Base-by-base conservation (phyloP, 2,888 invertebrate species). In the Nemoura dubitans region DNA sequence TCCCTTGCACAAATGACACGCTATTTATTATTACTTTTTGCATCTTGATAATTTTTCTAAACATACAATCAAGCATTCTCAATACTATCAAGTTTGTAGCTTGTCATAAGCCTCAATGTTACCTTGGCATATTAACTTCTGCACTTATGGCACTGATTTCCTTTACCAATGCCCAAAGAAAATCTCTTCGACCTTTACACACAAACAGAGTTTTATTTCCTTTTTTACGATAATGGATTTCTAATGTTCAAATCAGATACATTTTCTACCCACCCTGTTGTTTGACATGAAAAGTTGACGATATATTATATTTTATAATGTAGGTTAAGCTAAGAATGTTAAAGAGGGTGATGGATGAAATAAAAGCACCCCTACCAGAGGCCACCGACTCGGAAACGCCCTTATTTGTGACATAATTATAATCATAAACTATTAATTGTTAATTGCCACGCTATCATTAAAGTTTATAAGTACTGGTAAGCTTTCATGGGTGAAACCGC, bases 221-320 rank as follows among this genome's bases (percentile, higher is more conserved):
- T 59, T 59, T 59, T 59, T 59, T 59, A 59, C 59, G 59, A 59
- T 59, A 59, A 59, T 59, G 59, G 59, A 59, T 59, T 59, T 59
- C 59, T 59, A 59, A 59, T 59, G 59, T 59, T 59, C 59, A 59
- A 59, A 59, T 59, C 59, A 59, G 59, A 59, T 59, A 59, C 59
- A 59, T 7, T 2, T 21, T 59, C 59, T 59, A 59, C 59, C 59
- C 59, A 59, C 59, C 59, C 59, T 59, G 14, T 59, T 59, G 16
- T 59, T 59, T 59, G 59, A 59, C 59, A 59, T 59, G 59, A 59
- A 59, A 59, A 59, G 6, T 59, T 59, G 59, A 59, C 59, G 59
- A 59, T 59, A 59, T 21, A 14, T 59, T 16, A 7, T 59, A 59
- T 59, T 7, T 59, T 59, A 59, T 10, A 21, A 59, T 59, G 2